phyloP scores from a whole-genome alignment of 2,797 vertebrate species.

The Anableps anableps region DNA sequence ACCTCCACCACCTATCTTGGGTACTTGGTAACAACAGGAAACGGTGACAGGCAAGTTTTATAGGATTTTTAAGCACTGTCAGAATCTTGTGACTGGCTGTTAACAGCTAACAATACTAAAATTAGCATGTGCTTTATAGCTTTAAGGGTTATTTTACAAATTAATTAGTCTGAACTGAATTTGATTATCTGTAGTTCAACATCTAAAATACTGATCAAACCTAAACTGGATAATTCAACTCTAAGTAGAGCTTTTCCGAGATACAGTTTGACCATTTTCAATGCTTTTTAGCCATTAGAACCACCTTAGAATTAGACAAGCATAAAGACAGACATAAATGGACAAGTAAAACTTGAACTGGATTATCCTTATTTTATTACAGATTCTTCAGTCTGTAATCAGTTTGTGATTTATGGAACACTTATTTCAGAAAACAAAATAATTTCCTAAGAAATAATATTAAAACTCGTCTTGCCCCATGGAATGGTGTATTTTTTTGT shows the following conservation, averaged over 20 bases:
- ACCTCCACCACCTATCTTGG: no score
- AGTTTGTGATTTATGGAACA: background rate
- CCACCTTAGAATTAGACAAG: background rate
- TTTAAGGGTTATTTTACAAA: background rate
- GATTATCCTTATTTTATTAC: background rate
- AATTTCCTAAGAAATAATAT: background rate
- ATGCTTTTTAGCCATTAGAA: background rate
- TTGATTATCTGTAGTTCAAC: background rate
- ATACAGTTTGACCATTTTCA: background rate
- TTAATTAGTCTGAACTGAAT: background rate
- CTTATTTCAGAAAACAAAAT: background rate
- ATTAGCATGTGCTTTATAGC: background rate
- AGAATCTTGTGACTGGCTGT: background rate
- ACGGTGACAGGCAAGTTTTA: background rate
- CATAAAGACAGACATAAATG: background rate
- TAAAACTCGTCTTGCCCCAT: background rate
- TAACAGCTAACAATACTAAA: background rate
- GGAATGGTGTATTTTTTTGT: background rate
- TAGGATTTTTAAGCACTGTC: background rate
- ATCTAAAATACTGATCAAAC: background rate
- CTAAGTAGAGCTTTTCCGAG: background rate
- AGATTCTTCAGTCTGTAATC: background rate
- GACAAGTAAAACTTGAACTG: background rate
- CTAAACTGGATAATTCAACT: background rate
- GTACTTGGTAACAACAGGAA: no score